Conservation (phyloP, 2,797 vertebrate species). For the Enteromius anoplus region DNA sequence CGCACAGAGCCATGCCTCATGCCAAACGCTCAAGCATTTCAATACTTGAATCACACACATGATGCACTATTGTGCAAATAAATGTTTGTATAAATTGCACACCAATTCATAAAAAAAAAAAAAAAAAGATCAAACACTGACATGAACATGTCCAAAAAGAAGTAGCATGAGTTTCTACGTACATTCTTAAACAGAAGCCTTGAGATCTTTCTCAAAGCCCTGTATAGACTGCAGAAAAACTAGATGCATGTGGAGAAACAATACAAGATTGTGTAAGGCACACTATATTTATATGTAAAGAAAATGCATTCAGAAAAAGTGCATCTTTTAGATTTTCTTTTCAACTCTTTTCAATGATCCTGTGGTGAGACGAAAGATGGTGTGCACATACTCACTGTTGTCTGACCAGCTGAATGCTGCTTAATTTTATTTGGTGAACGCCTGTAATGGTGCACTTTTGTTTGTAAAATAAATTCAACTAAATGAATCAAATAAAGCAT, state of each 20-base stretch:
- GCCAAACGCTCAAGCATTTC: constrained; percentile 31
- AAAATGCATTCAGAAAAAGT: too few relatives aligned
- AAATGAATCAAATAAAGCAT: not conserved
- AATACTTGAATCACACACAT: constrained; percentile 13
- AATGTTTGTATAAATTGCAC: constrained; percentile 13
- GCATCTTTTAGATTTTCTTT: not conserved
- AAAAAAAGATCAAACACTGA: constrained; percentile 52
- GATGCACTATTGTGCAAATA: not conserved
- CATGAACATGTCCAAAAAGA: constrained; percentile 50
- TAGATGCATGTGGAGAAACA: constrained; percentile 62
- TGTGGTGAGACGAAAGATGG: not conserved
- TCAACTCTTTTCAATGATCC: not conserved
- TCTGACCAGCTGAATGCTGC: not conserved
- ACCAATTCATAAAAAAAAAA: not conserved
- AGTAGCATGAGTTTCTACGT: constrained; percentile 64
- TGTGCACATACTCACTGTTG: not conserved
- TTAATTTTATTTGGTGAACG: not conserved
- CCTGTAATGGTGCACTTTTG: not conserved
- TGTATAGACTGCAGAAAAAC: constrained; percentile 74
- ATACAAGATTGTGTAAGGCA: constrained; percentile 41
- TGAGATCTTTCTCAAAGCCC: constrained; percentile 74
- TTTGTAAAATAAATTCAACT: not conserved
- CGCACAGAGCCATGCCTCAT: constrained; percentile 53
- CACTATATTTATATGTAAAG: not conserved
- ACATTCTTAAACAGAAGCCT: constrained; percentile 75